phyloP scores from a whole-genome alignment of 2,888 invertebrate species.

The Corbicula japonica region DNA sequence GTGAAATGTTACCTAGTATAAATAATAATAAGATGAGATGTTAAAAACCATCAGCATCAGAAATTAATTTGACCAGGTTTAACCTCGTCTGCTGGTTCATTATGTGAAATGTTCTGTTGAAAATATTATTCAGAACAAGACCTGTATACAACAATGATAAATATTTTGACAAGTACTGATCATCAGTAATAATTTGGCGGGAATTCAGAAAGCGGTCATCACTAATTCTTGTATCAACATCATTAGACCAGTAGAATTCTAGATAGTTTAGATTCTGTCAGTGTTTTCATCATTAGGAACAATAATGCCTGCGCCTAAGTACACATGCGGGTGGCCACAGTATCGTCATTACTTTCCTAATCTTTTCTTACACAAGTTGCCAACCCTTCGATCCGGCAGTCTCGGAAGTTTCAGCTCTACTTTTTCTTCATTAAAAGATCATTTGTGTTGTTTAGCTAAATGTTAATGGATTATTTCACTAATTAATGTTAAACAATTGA shows the following conservation, averaged over 20 bases:
- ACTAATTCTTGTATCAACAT: conserved; percentile 48
- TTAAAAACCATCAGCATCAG: conserved; percentile 14
- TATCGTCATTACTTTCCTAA: not conserved
- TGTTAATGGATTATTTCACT: too few species aligned
- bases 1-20: too few species aligned
- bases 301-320: conserved; percentile 8
- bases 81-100: too few species aligned
- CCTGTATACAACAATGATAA: conserved; percentile 24
- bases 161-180: conserved; percentile 34
- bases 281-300: conserved; percentile 40
- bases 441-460: too few species aligned
- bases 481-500: too few species aligned
- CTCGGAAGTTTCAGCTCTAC: too few species aligned
- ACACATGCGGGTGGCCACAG: not conserved
- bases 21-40: too few species aligned
- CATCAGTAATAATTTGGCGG: conserved; percentile 17
- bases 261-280: conserved; percentile 16
- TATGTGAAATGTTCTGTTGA: not conserved
- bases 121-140: conserved; percentile 12
- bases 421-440: too few species aligned
- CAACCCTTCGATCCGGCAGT: too few species aligned
- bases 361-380: too few species aligned
- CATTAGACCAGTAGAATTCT: conserved; percentile 36
- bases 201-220: conserved; percentile 34
- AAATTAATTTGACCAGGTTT: not conserved